Evolutionary conservation across 2,888 invertebrate genomes (phyloP).

Genomic region (Phaonia tiefii): DNA sequence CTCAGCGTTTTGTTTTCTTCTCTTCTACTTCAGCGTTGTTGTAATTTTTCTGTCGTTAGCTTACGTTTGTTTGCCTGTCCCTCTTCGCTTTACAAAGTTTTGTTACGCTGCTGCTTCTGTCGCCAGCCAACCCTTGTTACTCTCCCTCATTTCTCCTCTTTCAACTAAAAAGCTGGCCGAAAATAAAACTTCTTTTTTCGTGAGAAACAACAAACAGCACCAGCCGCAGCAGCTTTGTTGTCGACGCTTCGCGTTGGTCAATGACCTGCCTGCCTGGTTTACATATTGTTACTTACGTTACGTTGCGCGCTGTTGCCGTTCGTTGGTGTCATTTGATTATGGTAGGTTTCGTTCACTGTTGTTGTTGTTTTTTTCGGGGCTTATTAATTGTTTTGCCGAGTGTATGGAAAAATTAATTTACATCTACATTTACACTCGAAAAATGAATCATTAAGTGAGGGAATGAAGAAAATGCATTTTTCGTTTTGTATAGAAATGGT

Average conservation of each 20-base stretch:
- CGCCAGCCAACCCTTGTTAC: not conserved
- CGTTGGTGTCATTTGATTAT: conserved; percentile 45
- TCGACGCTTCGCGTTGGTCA: conserved; percentile 52
- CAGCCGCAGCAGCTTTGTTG: conserved; percentile 16
- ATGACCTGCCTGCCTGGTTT: conserved; percentile 53
- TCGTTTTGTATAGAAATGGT: no score
- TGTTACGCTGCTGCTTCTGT: not conserved
- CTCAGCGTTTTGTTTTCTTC: no score
- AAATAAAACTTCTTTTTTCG: conserved; percentile 26
- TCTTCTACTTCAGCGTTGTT: no score
- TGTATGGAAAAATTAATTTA: not conserved
- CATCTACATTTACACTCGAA: no score
- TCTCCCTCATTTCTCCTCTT: conserved; percentile 9
- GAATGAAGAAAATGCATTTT: no score
- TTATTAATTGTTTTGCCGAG: not conserved
- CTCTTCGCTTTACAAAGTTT: not conserved
- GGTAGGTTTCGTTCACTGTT: conserved; percentile 42
- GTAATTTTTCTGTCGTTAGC: no score
- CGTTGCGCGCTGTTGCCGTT: not conserved
- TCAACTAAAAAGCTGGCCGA: not conserved
- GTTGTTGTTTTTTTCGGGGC: not conserved
- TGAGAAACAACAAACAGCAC: not conserved
- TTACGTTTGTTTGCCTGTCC: no score
- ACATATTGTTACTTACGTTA: conserved; percentile 1
- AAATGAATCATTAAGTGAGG: no score